Conservation (phyloP, 1,140 invertebrate genomes). For the Brachionus manjavacas region DNA sequence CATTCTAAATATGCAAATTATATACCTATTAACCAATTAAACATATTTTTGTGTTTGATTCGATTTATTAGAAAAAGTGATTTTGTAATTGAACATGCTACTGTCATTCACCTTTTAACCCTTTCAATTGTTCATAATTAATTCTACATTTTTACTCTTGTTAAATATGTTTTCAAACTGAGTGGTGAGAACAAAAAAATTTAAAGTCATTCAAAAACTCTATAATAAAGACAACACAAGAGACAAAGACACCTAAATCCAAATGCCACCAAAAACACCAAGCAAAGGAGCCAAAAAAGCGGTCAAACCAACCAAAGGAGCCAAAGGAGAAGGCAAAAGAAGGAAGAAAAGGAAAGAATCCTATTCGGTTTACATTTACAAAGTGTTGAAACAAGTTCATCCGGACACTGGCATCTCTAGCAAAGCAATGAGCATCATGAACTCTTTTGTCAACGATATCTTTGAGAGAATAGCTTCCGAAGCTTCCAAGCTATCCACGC, state of each 20-base stretch:
- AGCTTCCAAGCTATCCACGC: constrained; percentile 66
- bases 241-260: no score
- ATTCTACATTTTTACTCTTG: neutral
- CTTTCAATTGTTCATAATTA: neutral
- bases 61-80: neutral
- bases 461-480: constrained; percentile 67
- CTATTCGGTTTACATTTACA: constrained; percentile 48
- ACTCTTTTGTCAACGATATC: constrained; percentile 66
- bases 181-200: neutral
- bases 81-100: neutral
- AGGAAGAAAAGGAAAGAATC: constrained; percentile 42
- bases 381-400: constrained; percentile 58
- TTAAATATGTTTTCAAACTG: neutral
- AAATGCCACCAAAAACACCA: constrained; percentile 36
- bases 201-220: neutral
- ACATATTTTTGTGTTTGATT: neutral
- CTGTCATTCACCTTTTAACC: neutral
- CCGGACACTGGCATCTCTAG: constrained; percentile 60
- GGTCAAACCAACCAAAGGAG: constrained; percentile 10
- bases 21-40: neutral
- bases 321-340: neutral
- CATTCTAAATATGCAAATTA: neutral
- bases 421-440: constrained; percentile 66
- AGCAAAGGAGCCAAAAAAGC: constrained; percentile 25
- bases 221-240: neutral